Base-by-base conservation (phyloP, 1,140 invertebrate species). In the Phocides pigmalion region DNA sequence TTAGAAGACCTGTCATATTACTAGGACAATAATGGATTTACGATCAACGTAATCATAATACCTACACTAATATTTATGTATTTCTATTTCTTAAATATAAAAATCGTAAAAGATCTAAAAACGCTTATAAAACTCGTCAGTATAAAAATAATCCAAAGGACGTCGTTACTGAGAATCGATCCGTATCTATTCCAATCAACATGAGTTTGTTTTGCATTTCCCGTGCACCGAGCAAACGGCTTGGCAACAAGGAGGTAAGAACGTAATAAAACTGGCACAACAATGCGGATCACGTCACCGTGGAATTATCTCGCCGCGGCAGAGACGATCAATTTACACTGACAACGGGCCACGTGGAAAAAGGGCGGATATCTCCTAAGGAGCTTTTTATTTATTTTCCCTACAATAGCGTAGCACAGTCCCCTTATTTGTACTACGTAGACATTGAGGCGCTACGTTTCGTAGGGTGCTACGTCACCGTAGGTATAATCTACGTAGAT, bases 251-350 rank as follows among this genome's bases (percentile, higher is more conserved):
- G 58, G 64, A 69, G 68, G 68, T 69, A 66, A 59, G 67, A 51
- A 39, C 70, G 76, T 70, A 83, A 85, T 81, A 82, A 85, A 84
- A 85, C 70, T 65, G 65, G 70, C 67, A 79, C 72, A 76, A 81
- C 81, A 82, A 89, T 84, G 81, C 87, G 77, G 83, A 86, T 87
- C 84, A 87, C 87, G 83, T 87, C 84, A 89, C 74, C 47, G 35
- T 64, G 70, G 84, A 83, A 84, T 87, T 87, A 89, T 87, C 87
- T 85, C 81, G 77, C 77, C 68, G 76, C 79, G 79, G 74, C 79
- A 77, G 79, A 71, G 75, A 80, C 86, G 81, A 89, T 89, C 83
- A 87, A 85, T 89, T 61, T 84, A 87, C 81, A 77, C 72, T 81
- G 79, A 80, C 84, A 79, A 87, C 79, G 73, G 72, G 51, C 62